Evolutionary conservation across 2,797 vertebrate species (phyloP).

Genomic region (Pelochelys cantorii): DNA sequence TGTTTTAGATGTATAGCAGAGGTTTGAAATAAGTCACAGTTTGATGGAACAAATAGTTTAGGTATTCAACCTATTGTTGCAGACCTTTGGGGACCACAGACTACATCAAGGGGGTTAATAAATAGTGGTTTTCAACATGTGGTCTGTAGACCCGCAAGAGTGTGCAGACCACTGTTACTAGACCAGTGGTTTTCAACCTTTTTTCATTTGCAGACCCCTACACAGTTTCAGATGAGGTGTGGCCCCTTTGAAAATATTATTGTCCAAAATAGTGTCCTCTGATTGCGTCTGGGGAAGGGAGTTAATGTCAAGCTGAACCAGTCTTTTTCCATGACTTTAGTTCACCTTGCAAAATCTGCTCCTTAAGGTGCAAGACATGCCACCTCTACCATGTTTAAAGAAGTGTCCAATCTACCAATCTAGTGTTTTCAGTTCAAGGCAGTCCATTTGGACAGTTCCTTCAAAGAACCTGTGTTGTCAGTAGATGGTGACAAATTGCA

Average conservation of each 20-base stretch:
- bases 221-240: too few relatives aligned
- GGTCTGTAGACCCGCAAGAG: not conserved
- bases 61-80: not conserved
- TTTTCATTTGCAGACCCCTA: too few relatives aligned
- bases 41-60: not conserved
- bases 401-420: not conserved
- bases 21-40: not conserved
- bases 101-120: not conserved
- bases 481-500: not conserved
- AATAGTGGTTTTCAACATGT: not conserved
- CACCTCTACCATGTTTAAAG: not conserved
- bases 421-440: not conserved
- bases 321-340: slow-evolving; percentile 12
- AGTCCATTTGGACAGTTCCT: not conserved
- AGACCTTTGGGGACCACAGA: not conserved
- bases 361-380: not conserved
- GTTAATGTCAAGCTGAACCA: not conserved
- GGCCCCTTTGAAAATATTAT: not conserved
- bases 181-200: too few relatives aligned
- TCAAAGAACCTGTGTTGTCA: not conserved
- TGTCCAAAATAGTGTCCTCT: not conserved
- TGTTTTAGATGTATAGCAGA: slow-evolving; percentile 1
- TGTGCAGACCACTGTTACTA: too few relatives aligned
- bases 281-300: rapidly evolving
- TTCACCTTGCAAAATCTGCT: not conserved